These are phyloP conservation scores for Peromyscus leucopus DNA, from an alignment of 2,113 vertebrate species.

Conservation along the genomic window DNA sequence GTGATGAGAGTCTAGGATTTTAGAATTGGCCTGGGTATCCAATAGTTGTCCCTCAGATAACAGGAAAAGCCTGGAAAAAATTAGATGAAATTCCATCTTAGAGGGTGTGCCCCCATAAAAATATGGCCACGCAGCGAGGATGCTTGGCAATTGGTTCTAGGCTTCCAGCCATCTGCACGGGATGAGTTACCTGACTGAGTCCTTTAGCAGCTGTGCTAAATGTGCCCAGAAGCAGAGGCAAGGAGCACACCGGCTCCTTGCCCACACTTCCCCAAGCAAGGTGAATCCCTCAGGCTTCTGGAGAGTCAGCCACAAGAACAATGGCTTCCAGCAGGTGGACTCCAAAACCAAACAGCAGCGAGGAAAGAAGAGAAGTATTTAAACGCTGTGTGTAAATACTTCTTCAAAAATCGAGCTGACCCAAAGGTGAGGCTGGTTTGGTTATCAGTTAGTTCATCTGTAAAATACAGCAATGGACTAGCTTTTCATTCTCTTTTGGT, in stretches of 20 bases:
- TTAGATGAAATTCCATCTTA: not conserved
- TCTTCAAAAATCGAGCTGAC: not conserved
- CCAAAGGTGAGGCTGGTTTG: not conserved
- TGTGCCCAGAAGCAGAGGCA: conserved; percentile 18
- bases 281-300: not conserved
- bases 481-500: conserved; percentile 28
- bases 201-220: conserved; percentile 37
- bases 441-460: conserved; percentile 42
- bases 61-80: not conserved
- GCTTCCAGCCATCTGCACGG: not conserved
- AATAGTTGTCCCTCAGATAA: not conserved
- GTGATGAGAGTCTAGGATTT: not conserved
- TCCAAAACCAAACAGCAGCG: not conserved
- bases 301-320: not conserved
- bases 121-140: not conserved
- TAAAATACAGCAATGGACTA: conserved; percentile 35
- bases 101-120: not conserved
- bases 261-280: conserved; percentile 33
- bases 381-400: conserved; percentile 7
- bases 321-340: not conserved
- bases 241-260: conserved; percentile 27
- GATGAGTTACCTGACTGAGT: conserved; percentile 58
- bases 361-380: conserved; percentile 6
- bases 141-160: not conserved
- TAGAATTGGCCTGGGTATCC: not conserved